A percentile compares a stretch with the other conserved stretches of the same genome.
These are phyloP conservation scores for Cydia splendana DNA, from an alignment of 1,140 invertebrate genomes.

Conservation along the genomic window DNA sequence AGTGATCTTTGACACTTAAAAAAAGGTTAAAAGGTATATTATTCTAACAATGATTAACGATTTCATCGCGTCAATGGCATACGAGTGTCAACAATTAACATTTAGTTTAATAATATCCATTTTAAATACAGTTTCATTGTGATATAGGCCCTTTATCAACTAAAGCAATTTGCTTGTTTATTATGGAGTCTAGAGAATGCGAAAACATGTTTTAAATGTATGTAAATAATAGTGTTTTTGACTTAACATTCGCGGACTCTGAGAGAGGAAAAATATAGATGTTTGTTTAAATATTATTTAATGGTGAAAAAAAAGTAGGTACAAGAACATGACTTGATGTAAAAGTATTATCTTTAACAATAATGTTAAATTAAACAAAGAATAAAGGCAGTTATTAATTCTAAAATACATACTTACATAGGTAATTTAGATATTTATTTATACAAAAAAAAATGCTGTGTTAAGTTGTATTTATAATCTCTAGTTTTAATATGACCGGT, in stretches of 20 bases:
- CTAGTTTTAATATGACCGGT: too few species aligned
- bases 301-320: too few species aligned
- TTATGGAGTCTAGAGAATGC: background rate
- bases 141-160: background rate
- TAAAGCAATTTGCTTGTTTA: background rate
- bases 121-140: background rate
- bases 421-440: too few species aligned
- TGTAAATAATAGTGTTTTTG: background rate
- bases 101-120: too few species aligned
- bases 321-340: too few species aligned
- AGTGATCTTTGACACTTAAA: background rate
- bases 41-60: background rate
- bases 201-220: slow-evolving; percentile 6
- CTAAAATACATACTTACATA: too few species aligned
- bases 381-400: too few species aligned
- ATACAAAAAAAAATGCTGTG: too few species aligned
- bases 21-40: background rate
- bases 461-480: too few species aligned
- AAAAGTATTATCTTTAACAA: too few species aligned
- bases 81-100: background rate
- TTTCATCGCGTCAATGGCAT: background rate
- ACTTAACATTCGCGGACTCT: background rate
- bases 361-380: too few species aligned
- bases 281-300: background rate
- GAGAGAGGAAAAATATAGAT: background rate